Conservation (phyloP, 2,888 invertebrate genomes). For the Xanthia togata region DNA sequence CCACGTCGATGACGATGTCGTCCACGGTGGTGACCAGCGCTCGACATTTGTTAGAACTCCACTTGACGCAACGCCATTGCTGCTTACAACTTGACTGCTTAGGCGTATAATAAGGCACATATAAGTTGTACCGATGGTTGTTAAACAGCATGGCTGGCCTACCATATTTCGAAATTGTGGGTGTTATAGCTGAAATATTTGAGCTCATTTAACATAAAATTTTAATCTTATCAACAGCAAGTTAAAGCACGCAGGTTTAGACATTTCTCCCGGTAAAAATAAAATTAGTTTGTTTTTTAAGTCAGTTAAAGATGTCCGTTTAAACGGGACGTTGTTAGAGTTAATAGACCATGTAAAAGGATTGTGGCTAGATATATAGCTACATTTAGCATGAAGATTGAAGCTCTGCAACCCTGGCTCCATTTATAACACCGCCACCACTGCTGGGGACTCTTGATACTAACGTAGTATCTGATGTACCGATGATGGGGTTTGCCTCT, state of each 20-base stretch:
- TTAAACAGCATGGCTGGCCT: constrained; percentile 11
- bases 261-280: constrained; percentile 16
- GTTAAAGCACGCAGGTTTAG: background rate
- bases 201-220: background rate
- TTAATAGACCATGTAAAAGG: constrained; percentile 9
- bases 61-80: constrained; percentile 69
- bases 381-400: background rate
- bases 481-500: too few relatives aligned
- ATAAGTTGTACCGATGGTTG: constrained; percentile 14
- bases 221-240: background rate
- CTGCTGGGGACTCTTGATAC: background rate
- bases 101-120: constrained; percentile 8
- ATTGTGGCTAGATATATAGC: constrained; percentile 6
- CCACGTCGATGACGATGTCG: background rate
- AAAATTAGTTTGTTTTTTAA: background rate
- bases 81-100: constrained; percentile 19
- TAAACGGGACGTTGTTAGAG: background rate
- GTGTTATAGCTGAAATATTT: constrained; percentile 10
- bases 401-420: background rate
- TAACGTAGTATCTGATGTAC: too few relatives aligned
- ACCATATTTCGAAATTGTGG: constrained; percentile 3
- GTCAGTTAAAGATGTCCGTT: background rate
- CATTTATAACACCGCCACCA: background rate
- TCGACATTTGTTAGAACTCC: constrained; percentile 32
- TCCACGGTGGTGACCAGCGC: constrained; percentile 4